A percentile compares a stretch with the other conserved stretches of the same genome.
Conservation (phyloP, 2,888 invertebrate species). For the Orthonychiurus folsomi region DNA sequence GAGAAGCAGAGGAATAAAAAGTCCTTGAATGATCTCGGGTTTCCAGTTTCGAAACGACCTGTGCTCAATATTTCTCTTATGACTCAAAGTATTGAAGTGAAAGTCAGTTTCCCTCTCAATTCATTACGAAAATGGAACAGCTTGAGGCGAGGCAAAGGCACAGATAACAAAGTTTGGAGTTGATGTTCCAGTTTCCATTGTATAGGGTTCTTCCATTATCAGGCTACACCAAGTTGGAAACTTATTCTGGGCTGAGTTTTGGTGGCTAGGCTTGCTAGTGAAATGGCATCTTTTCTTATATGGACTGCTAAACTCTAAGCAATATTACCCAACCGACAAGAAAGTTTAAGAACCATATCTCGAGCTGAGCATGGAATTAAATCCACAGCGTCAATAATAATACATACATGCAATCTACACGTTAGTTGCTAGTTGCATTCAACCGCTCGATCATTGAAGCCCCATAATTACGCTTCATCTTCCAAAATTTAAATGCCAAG, state of each 20-base stretch:
- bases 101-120: neutral
- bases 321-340: neutral
- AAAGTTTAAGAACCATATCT: too few relatives aligned
- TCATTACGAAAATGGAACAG: neutral
- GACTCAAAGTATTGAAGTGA: neutral
- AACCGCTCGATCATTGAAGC: too few relatives aligned
- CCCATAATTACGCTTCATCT: too few relatives aligned
- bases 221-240: neutral
- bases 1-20: too few relatives aligned
- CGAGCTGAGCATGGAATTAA: too few relatives aligned
- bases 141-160: neutral
- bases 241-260: neutral
- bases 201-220: neutral
- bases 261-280: too few relatives aligned
- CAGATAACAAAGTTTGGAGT: slow-evolving; percentile 1
- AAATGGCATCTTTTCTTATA: neutral
- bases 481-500: too few relatives aligned
- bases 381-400: neutral
- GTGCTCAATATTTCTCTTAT: too few relatives aligned
- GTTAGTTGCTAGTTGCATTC: too few relatives aligned
- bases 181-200: neutral
- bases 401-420: too few relatives aligned
- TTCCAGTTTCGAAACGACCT: too few relatives aligned
- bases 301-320: neutral
- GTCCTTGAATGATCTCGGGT: too few relatives aligned